Evolutionary conservation across 1,140 invertebrate species (phyloP).

Genomic region (Dendroctonus valens): DNA sequence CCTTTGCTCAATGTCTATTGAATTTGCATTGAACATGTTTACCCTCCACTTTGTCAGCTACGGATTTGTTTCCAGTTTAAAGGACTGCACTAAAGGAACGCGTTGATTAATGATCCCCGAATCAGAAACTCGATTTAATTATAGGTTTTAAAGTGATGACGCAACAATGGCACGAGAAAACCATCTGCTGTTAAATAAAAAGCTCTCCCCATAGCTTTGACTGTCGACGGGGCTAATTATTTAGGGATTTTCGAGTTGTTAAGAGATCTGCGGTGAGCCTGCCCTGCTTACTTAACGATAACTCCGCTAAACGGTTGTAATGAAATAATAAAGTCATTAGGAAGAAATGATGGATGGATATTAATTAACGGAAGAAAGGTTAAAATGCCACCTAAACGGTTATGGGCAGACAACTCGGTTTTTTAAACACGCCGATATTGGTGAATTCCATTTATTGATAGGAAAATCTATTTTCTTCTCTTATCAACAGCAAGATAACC

Average conservation of each 20-base stretch:
- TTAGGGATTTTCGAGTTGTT: constrained; percentile 11
- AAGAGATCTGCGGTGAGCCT: constrained; percentile 12
- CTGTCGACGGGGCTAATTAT: constrained; percentile 12
- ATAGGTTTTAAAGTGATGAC: constrained; percentile 20
- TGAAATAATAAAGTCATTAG: neutral
- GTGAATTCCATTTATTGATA: too few relatives aligned
- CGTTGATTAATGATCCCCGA: constrained; percentile 16
- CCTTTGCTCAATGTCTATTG: too few relatives aligned
- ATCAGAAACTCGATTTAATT: constrained; percentile 16
- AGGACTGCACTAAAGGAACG: constrained; percentile 6
- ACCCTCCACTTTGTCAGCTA: too few relatives aligned
- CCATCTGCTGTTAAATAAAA: constrained; percentile 27
- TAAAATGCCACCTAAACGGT: neutral
- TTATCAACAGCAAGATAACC: too few relatives aligned
- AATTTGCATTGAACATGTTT: too few relatives aligned
- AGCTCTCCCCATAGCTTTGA: constrained; percentile 16
- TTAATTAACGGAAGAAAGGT: neutral
- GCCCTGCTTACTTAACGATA: neutral
- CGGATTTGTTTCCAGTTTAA: neutral
- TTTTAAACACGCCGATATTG: too few relatives aligned
- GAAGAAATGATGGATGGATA: too few relatives aligned
- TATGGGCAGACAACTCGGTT: too few relatives aligned
- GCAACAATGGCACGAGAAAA: constrained; percentile 22
- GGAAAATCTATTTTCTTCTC: too few relatives aligned
- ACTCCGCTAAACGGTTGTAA: constrained; percentile 2